phyloP scores from a whole-genome alignment of 1,140 invertebrate species.

The Leptinotarsa lineolata region DNA sequence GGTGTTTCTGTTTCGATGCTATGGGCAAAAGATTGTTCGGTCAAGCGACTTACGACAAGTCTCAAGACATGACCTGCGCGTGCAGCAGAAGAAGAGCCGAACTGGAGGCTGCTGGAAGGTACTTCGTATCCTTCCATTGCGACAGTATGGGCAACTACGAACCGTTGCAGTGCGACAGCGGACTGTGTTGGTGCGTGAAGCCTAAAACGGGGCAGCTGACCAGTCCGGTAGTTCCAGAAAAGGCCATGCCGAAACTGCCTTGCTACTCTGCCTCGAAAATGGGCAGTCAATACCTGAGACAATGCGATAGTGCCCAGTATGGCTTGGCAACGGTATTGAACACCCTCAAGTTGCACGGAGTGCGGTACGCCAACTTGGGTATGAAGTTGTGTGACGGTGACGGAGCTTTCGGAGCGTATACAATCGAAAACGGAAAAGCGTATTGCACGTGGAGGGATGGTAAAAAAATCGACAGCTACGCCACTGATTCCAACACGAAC shows the following conservation, averaged over 20 bases:
- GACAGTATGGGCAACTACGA: conserved; percentile 64
- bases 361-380: conserved; percentile 55
- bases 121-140: conserved; percentile 62
- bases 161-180: conserved; percentile 64
- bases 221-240: conserved; percentile 58
- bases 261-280: conserved; percentile 54
- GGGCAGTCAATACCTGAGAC: conserved; percentile 62
- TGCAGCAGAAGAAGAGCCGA: conserved; percentile 63
- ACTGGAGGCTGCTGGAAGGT: conserved; percentile 51
- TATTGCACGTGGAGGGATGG: conserved; percentile 62
- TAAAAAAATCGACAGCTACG: conserved; percentile 58
- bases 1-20: conserved; percentile 44
- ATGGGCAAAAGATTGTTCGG: conserved; percentile 35
- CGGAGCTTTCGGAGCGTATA: conserved; percentile 63
- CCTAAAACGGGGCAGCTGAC: conserved; percentile 60
- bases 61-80: conserved; percentile 45
- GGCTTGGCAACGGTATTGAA: conserved; percentile 57
- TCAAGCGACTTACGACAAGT: conserved; percentile 28
- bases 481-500: conserved; percentile 51
- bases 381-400: conserved; percentile 62
- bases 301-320: conserved; percentile 63
- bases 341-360: conserved; percentile 60
- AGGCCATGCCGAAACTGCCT: conserved; percentile 59
- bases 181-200: conserved; percentile 66
- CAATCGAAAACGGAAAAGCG: conserved; percentile 52